Base-by-base conservation (phyloP, 2,888 invertebrate species). In the Pseudococcus jackbeardsleyi region DNA sequence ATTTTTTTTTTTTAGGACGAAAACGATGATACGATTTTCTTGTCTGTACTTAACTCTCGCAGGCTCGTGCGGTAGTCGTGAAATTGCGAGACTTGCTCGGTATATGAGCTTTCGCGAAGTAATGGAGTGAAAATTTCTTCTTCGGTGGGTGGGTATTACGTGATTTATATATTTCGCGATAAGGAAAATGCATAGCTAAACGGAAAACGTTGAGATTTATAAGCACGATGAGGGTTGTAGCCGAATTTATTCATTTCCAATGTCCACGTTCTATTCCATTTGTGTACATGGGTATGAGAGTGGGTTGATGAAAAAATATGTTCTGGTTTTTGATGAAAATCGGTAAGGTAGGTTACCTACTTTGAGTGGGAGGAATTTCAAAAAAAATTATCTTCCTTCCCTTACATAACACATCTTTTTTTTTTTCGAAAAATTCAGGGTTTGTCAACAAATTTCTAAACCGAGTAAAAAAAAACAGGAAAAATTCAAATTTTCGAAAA, bases 81-180 rank as follows among this genome's bases (percentile, higher is more conserved):
- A 39, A 72, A 72, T 72, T 72, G 12, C 17, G 72, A 15, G 33
- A 72, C 15, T 33, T 72, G 6, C 33, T 72, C 33, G 72, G 17
- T 8, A 22, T 64, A 72, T 72, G 33, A 6, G 22, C 72, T 39
- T 72, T 72, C 33, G 72, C 33, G 72, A 39, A 72, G 72, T 72
- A 72, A 72, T 72, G 72, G 72, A 72, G 72, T 72, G 72, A 72
- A 72, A 72, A 72, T 72, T 26, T 68, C 68, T 68, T 68, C 59
- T 17, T 72, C 72, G 72, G 33, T 33, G 64, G 72, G 26, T 72
- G 72, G 72, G 33, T 72, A 6, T 42, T 42, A 72, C 33, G 72
- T 72, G 72, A 72, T 72, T 72, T 72, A 72, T 72, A 72, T 72
- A 72, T 33, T 72, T 72, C 33, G 72, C 33, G 72, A 72, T 72